Evolutionary conservation across 2,888 invertebrate genomes (phyloP).

Genomic region (Magallana nippona): DNA sequence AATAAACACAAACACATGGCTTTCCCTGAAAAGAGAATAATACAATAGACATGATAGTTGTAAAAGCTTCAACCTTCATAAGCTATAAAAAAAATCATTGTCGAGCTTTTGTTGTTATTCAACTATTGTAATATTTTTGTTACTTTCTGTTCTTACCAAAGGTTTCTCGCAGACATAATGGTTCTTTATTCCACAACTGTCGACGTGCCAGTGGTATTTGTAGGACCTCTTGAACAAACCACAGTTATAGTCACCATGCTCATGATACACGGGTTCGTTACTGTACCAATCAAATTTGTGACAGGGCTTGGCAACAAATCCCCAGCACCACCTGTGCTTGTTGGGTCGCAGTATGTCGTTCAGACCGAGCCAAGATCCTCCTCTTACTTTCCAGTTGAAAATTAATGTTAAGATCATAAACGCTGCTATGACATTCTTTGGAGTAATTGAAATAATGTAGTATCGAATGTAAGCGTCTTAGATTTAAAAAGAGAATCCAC

Average conservation of each 20-base stretch:
- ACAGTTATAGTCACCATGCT: background rate
- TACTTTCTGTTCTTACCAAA: background rate
- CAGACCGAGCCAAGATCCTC: background rate
- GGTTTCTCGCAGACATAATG: slow-evolving; percentile 11
- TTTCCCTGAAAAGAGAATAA: background rate
- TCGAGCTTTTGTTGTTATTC: background rate
- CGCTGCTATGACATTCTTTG: background rate
- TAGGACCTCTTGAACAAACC: slow-evolving; percentile 8
- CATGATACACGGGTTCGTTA: slow-evolving; percentile 8
- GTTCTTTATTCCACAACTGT: background rate
- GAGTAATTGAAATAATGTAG: background rate
- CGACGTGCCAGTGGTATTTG: slow-evolving; percentile 26
- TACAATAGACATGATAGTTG: background rate
- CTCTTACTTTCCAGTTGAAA: background rate
- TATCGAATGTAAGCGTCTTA: background rate
- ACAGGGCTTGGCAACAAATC: slow-evolving; percentile 1
- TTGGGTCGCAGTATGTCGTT: slow-evolving; percentile 11
- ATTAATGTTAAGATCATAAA: background rate
- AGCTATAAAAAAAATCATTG: background rate
- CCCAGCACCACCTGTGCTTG: slow-evolving; percentile 30
- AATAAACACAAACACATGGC: slow-evolving; percentile 16
- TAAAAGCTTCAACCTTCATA: background rate
- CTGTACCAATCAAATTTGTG: slow-evolving; percentile 30
- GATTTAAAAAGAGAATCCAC: background rate
- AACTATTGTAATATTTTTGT: background rate